These are phyloP conservation scores for Steromphala cineraria DNA, from an alignment of 2,888 invertebrate species.

Conservation along the genomic window DNA sequence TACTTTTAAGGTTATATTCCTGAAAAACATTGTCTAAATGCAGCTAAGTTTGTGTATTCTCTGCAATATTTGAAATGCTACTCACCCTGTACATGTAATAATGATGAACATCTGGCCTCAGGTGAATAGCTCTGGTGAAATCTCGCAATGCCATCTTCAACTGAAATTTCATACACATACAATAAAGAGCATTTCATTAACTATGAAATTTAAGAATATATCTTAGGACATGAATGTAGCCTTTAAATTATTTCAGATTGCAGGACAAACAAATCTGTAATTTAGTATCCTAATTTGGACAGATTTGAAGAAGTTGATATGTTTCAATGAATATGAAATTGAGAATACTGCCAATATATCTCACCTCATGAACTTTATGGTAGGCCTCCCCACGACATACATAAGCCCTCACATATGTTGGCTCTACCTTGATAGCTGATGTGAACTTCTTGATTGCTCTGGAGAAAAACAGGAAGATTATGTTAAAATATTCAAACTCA, in stretches of 20 bases:
- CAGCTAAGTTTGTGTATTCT: too few relatives aligned
- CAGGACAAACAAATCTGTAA: background rate
- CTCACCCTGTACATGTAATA: conserved; percentile 74
- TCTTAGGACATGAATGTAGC: too few relatives aligned
- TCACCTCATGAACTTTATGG: conserved; percentile 71
- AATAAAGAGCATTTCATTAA: too few relatives aligned
- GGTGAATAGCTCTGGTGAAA: conserved; percentile 73
- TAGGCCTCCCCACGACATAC: conserved; percentile 74
- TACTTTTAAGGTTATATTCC: too few relatives aligned
- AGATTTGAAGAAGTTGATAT: too few relatives aligned
- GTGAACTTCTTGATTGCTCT: conserved; percentile 74
- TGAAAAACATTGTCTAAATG: too few relatives aligned
- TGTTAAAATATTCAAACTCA: background rate
- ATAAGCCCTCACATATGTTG: conserved; percentile 74
- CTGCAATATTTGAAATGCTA: background rate
- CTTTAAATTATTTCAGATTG: background rate
- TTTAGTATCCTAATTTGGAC: background rate
- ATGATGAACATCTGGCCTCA: conserved; percentile 72
- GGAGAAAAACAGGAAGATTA: background rate
- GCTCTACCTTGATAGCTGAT: conserved; percentile 72
- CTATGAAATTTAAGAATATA: too few relatives aligned
- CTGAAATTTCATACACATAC: conserved; percentile 61
- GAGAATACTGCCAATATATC: background rate
- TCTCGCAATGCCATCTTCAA: conserved; percentile 71
- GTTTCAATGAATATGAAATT: too few relatives aligned